These are phyloP conservation scores for Ferdinandea cuprea DNA, from an alignment of 2,888 invertebrate species.

Conservation along the genomic window DNA sequence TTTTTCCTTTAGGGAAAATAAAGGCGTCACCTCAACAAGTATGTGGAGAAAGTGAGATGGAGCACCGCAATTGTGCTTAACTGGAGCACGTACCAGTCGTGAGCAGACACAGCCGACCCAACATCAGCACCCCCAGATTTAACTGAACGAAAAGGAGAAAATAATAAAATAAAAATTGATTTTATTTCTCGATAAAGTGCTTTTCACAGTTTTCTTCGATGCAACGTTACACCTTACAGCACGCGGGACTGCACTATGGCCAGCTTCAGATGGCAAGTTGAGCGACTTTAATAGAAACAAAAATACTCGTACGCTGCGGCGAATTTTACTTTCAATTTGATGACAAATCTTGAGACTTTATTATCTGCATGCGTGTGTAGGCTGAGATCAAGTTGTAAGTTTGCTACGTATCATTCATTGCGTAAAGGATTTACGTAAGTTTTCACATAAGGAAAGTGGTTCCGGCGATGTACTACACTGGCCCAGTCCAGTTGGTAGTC, in stretches of 20 bases:
- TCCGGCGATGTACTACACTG: neutral
- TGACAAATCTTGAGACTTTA: slow-evolving; percentile 22
- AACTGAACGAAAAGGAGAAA: neutral
- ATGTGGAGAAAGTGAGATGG: slow-evolving; percentile 49
- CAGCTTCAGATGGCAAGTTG: neutral
- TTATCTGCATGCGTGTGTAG: slow-evolving; percentile 4
- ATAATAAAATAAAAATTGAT: slow-evolving; percentile 25
- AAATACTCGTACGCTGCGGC: neutral
- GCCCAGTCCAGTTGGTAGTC: neutral
- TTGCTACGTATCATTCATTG: slow-evolving; percentile 6
- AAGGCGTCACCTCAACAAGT: slow-evolving; percentile 29
- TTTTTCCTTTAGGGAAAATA: slow-evolving; percentile 48
- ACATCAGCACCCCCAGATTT: neutral
- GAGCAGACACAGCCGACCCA: slow-evolving; percentile 36
- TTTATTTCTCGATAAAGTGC: slow-evolving; percentile 35
- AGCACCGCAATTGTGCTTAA: slow-evolving; percentile 24
- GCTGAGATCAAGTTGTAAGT: neutral
- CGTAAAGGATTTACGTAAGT: slow-evolving; percentile 35
- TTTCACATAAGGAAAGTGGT: slow-evolving; percentile 19
- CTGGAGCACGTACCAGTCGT: slow-evolving; percentile 59
- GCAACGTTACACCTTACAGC: slow-evolving; percentile 24
- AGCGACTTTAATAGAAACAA: neutral
- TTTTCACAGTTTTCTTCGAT: slow-evolving; percentile 35
- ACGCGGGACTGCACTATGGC: neutral
- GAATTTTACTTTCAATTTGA: slow-evolving; percentile 34